phyloP scores from a whole-genome alignment of 92 coral and sea anemone genomes.

The Meandrina meandrites region DNA sequence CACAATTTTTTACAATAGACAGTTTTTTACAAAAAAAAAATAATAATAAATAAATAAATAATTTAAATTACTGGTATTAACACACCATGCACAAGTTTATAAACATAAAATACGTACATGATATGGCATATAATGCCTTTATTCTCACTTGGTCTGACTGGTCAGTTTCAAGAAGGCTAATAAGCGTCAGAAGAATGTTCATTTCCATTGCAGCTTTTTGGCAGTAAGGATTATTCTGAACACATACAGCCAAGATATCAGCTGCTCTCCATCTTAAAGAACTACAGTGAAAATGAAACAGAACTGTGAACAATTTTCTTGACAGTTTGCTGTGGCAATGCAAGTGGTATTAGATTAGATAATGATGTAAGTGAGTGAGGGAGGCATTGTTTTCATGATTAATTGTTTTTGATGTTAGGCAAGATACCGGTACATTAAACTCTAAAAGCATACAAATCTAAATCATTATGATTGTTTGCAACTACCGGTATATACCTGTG shows the following conservation, averaged over 20 bases:
- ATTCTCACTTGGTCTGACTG: constrained; percentile 73
- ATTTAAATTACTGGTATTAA: no score
- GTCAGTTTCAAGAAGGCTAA: constrained; percentile 66
- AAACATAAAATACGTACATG: constrained; percentile 58
- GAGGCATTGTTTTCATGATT: no score
- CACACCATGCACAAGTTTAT: no score
- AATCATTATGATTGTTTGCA: not conserved
- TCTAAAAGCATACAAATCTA: no score
- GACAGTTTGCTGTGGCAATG: not conserved
- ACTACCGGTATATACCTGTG: constrained; percentile 56
- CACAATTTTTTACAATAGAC: no score
- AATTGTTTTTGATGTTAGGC: no score
- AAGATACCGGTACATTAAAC: no score
- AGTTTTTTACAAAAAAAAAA: no score
- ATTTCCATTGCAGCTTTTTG: constrained; percentile 79
- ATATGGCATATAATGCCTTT: constrained; percentile 84
- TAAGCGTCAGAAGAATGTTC: constrained; percentile 61
- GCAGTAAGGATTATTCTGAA: constrained; percentile 90
- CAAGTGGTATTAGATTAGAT: not conserved
- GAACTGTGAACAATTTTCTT: not conserved
- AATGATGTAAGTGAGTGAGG: no score
- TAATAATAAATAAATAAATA: no score
- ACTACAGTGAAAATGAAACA: constrained; percentile 16
- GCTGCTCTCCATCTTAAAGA: constrained; percentile 91
- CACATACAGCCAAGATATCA: constrained; percentile 78